phyloP scores from a whole-genome alignment of 2,113 vertebrate genomes.

The Ornithorhynchus anatinus region DNA sequence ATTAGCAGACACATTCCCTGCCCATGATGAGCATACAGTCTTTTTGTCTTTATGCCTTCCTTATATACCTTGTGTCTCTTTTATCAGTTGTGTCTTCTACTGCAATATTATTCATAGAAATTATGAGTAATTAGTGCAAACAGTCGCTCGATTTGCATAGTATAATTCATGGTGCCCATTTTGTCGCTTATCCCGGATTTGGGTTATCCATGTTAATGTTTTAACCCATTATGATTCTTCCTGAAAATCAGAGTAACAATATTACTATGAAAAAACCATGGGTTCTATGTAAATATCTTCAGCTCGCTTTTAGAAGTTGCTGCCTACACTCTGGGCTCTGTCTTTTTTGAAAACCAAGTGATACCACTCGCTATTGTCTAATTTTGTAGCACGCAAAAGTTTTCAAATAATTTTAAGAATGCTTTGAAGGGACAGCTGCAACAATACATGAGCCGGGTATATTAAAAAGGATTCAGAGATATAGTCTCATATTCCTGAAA shows the following conservation, averaged over 20 bases:
- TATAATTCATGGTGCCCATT: too few species aligned
- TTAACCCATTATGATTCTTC: neutral
- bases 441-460: neutral
- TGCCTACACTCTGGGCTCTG: neutral
- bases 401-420: constrained; percentile 36
- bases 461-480: neutral
- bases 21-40: too few species aligned
- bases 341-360: neutral
- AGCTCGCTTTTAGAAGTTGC: neutral
- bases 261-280: neutral
- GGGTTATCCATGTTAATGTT: neutral
- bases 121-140: too few species aligned
- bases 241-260: neutral
- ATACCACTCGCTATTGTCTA: constrained; percentile 1
- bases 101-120: too few species aligned
- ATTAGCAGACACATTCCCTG: too few species aligned
- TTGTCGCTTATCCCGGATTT: too few species aligned
- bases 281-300: neutral
- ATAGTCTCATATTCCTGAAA: neutral
- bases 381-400: constrained; percentile 14
- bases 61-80: too few species aligned
- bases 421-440: constrained; percentile 44
- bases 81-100: too few species aligned
- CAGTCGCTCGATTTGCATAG: too few species aligned
- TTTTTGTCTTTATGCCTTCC: too few species aligned